Base-by-base conservation (phyloP, 2,888 invertebrate genomes). In the Opisthograptis luteolata region DNA sequence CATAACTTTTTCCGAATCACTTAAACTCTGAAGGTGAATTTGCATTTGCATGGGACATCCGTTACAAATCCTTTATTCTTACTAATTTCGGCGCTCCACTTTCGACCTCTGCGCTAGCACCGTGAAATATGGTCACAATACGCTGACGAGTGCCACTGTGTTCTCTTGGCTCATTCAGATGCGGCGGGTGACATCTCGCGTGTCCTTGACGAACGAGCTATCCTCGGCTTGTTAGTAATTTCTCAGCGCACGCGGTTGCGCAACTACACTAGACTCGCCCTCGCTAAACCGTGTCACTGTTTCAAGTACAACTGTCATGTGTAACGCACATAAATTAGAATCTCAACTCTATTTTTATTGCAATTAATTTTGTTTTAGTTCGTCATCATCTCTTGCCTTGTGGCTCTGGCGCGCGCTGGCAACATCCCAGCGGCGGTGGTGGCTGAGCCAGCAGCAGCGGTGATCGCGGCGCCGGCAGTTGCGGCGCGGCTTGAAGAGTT, bases 201-300 rank as follows among this genome's bases (percentile, higher is more conserved):
- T 66, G 86, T 86, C 88, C 88, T 88, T 89, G 86, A 79, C 77
- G 73, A 62, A 56, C 66, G 60, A 54, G 43, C 67, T 70, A 81
- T 81, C 79, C 72, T 72, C 74, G 45, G 69, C 81, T 84, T 76
- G 77, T 87, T 87, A 77, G 84, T 83, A 84, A 81, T 84, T 82
- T 87, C 83, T 84, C 77, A 76, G 78, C 81, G 75, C 74, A 68
- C 68, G 42, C 58, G 55, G 55, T 89, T 88, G 73, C 86, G 82
- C 78, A 88, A 89, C 58, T 56, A 62, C 58, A 73, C 78, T 81
- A 81, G 78, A 78, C 71, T 80, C 73, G 81, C 79, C 79, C 73
- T 81, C 78, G 74, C 64, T 52, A 78, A 88, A 83, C 79, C 69
- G 79, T 87, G 88, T 87, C 83, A 89, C 81, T 84, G 72, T 88